Conservation (phyloP, 2,888 invertebrate genomes). For the Rotaria magnacalcarata region DNA sequence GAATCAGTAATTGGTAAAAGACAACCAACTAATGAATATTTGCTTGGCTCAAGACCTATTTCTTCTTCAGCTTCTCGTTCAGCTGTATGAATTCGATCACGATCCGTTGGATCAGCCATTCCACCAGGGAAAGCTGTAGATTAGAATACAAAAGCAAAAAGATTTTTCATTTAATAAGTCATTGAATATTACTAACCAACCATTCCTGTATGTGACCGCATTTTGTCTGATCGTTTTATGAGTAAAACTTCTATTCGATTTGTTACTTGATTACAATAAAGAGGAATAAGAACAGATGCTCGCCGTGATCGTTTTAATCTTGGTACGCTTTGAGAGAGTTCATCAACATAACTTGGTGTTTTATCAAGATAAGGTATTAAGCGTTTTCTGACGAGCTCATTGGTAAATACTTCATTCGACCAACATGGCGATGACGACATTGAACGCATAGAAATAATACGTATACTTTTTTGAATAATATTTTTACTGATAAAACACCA, state of each 20-base stretch:
- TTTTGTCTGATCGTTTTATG: slow-evolving; percentile 51
- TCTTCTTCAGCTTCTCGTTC: slow-evolving; percentile 57
- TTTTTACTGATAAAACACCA: background rate
- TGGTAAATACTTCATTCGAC: background rate
- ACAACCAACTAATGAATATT: slow-evolving; percentile 30
- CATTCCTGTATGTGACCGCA: slow-evolving; percentile 51
- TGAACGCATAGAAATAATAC: background rate
- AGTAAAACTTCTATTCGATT: slow-evolving; percentile 47
- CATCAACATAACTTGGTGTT: background rate
- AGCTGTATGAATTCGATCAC: slow-evolving; percentile 52
- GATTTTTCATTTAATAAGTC: background rate
- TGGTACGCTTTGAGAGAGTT: background rate
- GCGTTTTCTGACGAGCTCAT: background rate
- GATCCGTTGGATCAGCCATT: slow-evolving; percentile 51
- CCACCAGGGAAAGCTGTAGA: slow-evolving; percentile 55
- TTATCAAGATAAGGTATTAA: background rate
- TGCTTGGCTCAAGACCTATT: slow-evolving; percentile 51
- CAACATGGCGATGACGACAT: background rate
- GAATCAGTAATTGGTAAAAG: background rate
- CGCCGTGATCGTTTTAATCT: slow-evolving; percentile 36
- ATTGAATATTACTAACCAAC: slow-evolving; percentile 47
- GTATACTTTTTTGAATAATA: background rate
- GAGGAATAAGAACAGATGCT: slow-evolving; percentile 40
- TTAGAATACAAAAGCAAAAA: background rate
- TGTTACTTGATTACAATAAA: slow-evolving; percentile 34